A percentile compares a stretch with the other conserved stretches of the same genome.
Evolutionary conservation across 2,888 invertebrate species (phyloP).

Genomic region (Branchinecta sandiegonensis): DNA sequence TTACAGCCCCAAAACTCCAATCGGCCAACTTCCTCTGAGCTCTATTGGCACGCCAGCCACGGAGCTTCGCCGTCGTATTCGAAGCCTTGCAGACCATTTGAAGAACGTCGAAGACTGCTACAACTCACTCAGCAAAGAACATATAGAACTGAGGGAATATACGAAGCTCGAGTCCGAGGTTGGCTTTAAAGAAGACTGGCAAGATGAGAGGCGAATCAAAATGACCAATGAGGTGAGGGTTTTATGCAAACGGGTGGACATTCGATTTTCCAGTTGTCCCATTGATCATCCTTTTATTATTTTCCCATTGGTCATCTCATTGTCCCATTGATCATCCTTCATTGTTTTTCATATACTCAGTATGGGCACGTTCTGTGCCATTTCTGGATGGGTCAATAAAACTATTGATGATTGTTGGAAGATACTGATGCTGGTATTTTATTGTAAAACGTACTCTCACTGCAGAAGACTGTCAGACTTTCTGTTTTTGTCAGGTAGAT

Average conservation of each 20-base stretch:
- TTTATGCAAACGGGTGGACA: not conserved
- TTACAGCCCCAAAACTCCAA: not conserved
- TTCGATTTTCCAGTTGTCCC: no score
- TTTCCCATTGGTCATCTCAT: no score
- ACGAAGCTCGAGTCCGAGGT: not conserved
- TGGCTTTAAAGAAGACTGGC: not conserved
- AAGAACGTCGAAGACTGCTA: not conserved
- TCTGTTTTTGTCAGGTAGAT: no score
- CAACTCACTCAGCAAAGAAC: not conserved
- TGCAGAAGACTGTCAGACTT: no score
- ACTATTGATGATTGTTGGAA: no score
- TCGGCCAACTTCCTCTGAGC: not conserved
- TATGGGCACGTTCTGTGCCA: no score
- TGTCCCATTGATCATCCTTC: no score
- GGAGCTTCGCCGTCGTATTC: not conserved
- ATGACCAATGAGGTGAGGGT: not conserved
- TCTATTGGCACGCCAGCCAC: not conserved
- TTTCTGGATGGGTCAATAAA: no score
- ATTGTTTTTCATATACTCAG: no score
- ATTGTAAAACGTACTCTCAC: no score
- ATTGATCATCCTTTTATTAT: no score
- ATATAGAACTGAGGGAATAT: not conserved
- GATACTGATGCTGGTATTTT: no score
- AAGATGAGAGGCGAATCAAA: not conserved
- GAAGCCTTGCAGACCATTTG: not conserved